Base-by-base conservation (phyloP, 2,113 vertebrate species). In the Colossoma macropomum region DNA sequence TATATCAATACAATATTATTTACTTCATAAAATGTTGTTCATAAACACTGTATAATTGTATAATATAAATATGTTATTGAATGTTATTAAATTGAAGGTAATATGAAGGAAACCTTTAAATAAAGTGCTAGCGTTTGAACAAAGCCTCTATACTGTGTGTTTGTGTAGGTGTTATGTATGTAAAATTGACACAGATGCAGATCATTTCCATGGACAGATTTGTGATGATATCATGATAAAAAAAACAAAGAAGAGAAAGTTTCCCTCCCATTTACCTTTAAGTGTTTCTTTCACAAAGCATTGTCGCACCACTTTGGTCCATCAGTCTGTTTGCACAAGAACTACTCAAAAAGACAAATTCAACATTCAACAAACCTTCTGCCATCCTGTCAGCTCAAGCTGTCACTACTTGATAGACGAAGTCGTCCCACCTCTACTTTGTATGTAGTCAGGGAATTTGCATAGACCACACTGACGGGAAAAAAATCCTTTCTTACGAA, bases 321-420 rank as follows among this genome's bases (percentile, higher is more conserved):
- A 62, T 23, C 21, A 27, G 21, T 25, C 68, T 71, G 41, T 8
- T 25, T 76, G 59, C 17, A n/a, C n/a, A 38, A 41, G 41, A 68
- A 56, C 25, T 66, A 45, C 0, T 1, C 19, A 8, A 62, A 27
- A 71, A 71, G 34, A 71, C 21, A 71, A n/a, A 45, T 25, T 71
- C 34, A 70, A 70, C 50, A 80, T 54, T 28, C 48, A 45, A 41
- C 27, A 68, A 72, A 32, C 48, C 70, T 62, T 48, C 59, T 11
- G 54, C 13, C 69, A 60, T 63, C 69, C 79, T 81, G 79, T 73
- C 59, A 73, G 27, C 21, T 62, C n/a, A 38, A 71, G 68, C 68
- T 76, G 23, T 73, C 66, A 73, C 68, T 1, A 13, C 28, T 62
- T 69, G 60, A 81, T 75, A 66, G 30, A 79, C 54, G 27, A 45